A percentile compares a stretch with the other conserved stretches of the same genome.
phyloP scores from a whole-genome alignment of 2,113 vertebrate species.

The Notechis scutatus region DNA sequence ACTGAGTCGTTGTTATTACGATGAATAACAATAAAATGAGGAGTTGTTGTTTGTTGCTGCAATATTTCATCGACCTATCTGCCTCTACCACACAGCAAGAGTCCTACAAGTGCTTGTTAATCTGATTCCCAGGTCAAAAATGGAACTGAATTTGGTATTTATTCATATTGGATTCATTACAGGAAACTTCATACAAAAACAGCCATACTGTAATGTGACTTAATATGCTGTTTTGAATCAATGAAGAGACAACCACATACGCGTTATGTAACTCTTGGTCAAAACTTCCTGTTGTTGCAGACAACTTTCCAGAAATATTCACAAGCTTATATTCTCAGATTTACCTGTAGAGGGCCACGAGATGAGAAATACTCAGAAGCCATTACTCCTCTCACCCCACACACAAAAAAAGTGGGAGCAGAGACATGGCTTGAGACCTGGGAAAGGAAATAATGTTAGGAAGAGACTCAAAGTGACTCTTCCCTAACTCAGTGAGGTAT shows the following conservation, averaged over 20 bases:
- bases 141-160: neutral
- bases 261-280: neutral
- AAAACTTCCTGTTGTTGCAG: neutral
- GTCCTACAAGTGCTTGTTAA: neutral
- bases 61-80: neutral
- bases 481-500: neutral
- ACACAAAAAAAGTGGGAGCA: rapidly evolving
- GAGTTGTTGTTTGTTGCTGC: neutral
- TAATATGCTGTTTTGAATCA: neutral
- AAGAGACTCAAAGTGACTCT: neutral
- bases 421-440: neutral
- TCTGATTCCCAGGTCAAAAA: neutral
- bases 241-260: neutral
- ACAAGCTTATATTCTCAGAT: neutral
- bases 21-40: neutral
- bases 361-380: neutral
- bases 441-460: neutral
- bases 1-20: neutral
- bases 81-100: neutral
- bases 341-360: neutral
- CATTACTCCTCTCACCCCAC: neutral
- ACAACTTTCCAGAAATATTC: neutral
- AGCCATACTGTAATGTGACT: neutral
- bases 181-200: neutral
- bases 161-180: neutral